Evolutionary conservation across 2,113 vertebrate species (phyloP).

Genomic region (Rhizomys pruinosus): DNA sequence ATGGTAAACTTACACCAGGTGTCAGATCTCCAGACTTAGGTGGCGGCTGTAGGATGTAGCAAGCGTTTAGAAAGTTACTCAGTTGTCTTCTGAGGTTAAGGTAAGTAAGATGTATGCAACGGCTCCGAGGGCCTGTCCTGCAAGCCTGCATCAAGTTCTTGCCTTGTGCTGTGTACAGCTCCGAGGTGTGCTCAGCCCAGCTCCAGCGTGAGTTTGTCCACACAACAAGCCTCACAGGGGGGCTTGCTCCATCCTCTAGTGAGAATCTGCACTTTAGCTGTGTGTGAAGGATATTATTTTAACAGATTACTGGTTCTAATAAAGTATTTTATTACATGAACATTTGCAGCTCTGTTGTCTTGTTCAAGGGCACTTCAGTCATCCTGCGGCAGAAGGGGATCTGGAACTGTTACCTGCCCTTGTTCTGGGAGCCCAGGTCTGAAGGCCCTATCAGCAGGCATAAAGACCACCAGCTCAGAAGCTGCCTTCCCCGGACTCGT

Average conservation of each 20-base stretch:
- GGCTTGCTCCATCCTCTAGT: slow-evolving; percentile 57
- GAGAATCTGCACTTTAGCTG: slow-evolving; percentile 84
- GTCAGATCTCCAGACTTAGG: not conserved
- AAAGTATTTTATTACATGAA: slow-evolving; percentile 86
- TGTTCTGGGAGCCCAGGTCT: no score
- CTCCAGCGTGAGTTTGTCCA: not conserved
- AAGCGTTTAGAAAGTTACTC: not conserved
- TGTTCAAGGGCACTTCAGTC: not conserved
- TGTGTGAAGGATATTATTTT: slow-evolving; percentile 74
- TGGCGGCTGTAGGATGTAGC: not conserved
- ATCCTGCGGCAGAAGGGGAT: not conserved
- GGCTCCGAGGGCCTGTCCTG: not conserved
- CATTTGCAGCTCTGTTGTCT: not conserved
- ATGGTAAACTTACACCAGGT: fast-evolving
- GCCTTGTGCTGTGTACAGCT: not conserved
- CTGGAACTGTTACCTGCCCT: not conserved
- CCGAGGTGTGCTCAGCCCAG: not conserved
- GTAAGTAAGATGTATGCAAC: not conserved
- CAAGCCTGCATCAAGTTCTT: not conserved
- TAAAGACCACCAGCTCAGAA: not conserved
- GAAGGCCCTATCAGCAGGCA: fast-evolving
- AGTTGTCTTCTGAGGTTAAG: not conserved
- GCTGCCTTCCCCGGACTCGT: not conserved
- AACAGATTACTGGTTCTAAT: slow-evolving; percentile 84
- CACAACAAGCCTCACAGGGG: not conserved